Conservation (phyloP, 2,797 vertebrate genomes). For the Artibeus lituratus region DNA sequence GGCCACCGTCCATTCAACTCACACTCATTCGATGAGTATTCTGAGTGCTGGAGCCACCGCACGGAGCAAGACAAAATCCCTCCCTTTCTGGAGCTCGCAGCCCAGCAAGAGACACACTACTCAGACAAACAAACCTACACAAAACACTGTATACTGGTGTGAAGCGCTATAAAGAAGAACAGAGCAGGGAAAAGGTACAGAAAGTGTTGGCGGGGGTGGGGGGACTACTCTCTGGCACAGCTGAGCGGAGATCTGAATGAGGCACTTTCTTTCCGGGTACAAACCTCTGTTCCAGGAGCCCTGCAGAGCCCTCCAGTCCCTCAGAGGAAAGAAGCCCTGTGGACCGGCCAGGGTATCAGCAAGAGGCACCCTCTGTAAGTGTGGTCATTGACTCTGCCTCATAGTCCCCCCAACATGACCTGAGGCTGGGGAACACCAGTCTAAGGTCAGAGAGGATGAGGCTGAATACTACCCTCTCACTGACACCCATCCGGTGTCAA, state of each 20-base stretch:
- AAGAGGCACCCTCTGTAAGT: neutral
- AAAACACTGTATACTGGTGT: rapidly evolving
- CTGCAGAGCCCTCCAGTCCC: neutral
- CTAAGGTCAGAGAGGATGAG: neutral
- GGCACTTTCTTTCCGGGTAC: neutral
- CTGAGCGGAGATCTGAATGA: neutral
- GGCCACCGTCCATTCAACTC: neutral
- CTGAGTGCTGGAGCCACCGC: neutral
- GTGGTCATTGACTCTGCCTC: neutral
- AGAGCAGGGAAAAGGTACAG: neutral
- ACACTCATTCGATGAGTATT: neutral
- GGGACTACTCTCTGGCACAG: neutral
- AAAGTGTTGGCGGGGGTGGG: neutral
- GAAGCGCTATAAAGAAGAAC: neutral
- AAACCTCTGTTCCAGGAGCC: neutral
- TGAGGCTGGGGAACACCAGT: neutral
- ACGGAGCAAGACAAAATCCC: neutral
- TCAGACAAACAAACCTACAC: neutral
- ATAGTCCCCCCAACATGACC: neutral
- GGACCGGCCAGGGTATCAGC: neutral
- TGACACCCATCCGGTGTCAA: neutral
- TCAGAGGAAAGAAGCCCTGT: neutral
- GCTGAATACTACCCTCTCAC: neutral
- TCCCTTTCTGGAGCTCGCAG: neutral
- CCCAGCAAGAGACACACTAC: neutral